phyloP scores from a whole-genome alignment of 2,888 invertebrate species.

The Uropetala carovei region DNA sequence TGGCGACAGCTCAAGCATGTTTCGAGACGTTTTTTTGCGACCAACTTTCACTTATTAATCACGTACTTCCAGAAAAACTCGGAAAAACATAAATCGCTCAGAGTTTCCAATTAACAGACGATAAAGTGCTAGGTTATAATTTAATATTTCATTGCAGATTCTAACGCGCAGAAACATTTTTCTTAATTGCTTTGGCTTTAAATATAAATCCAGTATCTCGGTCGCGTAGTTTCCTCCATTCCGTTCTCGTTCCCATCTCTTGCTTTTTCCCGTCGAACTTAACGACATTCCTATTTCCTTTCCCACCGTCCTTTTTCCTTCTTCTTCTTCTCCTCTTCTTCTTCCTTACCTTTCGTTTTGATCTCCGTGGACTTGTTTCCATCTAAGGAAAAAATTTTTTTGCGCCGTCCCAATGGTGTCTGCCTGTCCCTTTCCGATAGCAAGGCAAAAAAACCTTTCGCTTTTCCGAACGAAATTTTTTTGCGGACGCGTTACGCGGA shows the following conservation, averaged over 20 bases:
- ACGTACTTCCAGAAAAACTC: too few relatives aligned
- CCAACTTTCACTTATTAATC: too few relatives aligned
- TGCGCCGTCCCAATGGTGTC: neutral
- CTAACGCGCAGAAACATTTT: too few relatives aligned
- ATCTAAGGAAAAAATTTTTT: neutral
- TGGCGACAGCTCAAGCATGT: too few relatives aligned
- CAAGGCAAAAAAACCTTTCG: neutral
- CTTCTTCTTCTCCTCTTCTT: neutral
- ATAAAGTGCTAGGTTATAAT: too few relatives aligned
- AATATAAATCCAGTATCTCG: neutral
- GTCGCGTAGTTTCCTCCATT: neutral
- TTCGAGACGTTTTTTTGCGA: too few relatives aligned
- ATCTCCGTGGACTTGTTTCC: neutral
- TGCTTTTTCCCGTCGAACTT: neutral
- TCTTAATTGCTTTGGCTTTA: too few relatives aligned
- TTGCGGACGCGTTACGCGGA: neutral
- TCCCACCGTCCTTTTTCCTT: neutral
- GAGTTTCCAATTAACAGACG: too few relatives aligned
- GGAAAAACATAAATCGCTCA: too few relatives aligned
- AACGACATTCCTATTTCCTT: slow-evolving; percentile 11
- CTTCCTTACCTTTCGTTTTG: neutral
- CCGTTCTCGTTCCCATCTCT: neutral
- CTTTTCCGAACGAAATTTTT: neutral
- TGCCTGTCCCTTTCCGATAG: neutral
- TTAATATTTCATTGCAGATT: too few relatives aligned